phyloP scores from a whole-genome alignment of 37 sponge, comb jelly and placozoan species.

The Aplysina aerophoba region DNA sequence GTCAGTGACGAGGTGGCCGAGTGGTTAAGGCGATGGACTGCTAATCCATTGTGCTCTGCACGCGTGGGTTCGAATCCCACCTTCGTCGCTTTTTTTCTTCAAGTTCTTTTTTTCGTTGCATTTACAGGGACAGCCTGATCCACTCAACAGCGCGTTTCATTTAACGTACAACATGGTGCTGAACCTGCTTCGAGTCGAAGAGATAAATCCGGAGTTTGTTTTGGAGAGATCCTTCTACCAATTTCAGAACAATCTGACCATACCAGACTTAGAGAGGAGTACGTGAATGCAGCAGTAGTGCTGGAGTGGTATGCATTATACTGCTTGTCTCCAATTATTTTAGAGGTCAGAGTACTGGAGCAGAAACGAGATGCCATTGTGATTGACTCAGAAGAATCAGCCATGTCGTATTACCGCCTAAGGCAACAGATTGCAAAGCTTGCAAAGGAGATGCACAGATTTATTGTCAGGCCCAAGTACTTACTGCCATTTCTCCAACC shows the following conservation, averaged over 20 bases:
- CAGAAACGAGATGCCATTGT: slow-evolving; percentile 66
- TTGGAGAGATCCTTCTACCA: slow-evolving; percentile 97
- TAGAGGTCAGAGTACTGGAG: slow-evolving; percentile 74
- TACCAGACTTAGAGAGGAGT: slow-evolving; percentile 88
- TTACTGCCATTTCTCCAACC: slow-evolving; percentile 95
- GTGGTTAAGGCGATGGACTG: slow-evolving; percentile 68
- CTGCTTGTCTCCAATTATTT: neutral
- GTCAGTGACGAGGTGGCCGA: slow-evolving; percentile 53
- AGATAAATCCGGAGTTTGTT: slow-evolving; percentile 98
- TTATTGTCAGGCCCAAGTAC: slow-evolving; percentile 80
- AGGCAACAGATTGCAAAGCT: slow-evolving; percentile 84
- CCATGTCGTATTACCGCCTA: slow-evolving; percentile 84
- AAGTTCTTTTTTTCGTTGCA: no score
- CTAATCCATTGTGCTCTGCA: slow-evolving; percentile 64
- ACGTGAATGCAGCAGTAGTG: neutral
- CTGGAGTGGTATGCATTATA: no score
- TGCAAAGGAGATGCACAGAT: slow-evolving; percentile 75
- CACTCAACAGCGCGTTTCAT: slow-evolving; percentile 97
- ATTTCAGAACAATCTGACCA: slow-evolving; percentile 92
- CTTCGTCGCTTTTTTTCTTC: slow-evolving; percentile 56
- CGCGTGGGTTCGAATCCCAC: slow-evolving; percentile 72
- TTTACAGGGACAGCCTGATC: slow-evolving; percentile 91
- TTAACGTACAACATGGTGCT: slow-evolving; percentile 98
- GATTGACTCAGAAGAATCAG: slow-evolving; percentile 79
- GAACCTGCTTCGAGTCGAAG: slow-evolving; percentile 96